Evolutionary conservation across 2,797 vertebrate genomes (phyloP), one percentile per base, ranked within the genome.

Genomic region (Lepilemur septentrionalis): DNA sequence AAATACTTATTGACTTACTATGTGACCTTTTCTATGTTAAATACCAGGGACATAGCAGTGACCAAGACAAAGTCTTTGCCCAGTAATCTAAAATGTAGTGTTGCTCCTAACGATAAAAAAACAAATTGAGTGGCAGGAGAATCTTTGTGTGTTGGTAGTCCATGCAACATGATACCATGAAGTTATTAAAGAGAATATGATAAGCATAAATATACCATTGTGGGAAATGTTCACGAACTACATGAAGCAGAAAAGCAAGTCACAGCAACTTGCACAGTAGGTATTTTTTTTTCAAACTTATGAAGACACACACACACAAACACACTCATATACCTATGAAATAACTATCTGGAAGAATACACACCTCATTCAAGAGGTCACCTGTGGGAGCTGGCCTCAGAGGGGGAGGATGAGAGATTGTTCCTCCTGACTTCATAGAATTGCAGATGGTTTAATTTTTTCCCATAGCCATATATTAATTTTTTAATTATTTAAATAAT

Each of bases 401-500:
- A 69, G 5, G 4, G 50, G 5, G 14, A 22, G 2, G 30, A 55
- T 70, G n/a, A 50, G 38, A 81, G 20, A 55, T 5, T 14, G 12
- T n/a, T 57, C 28, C 10, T 94, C 28, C 76, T 69, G 55, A 75
- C 38, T 87, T 85, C 43, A 43, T 20, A 84, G 46, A 84, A 65
- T 84, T 87, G 25, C 35, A 32, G 12, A 17, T 35, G 17, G 20
- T 17, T 85, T 50, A n/a, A 61, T 17, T 78, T 72, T 81, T n/a
- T 23, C 63, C 43, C 22, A 13, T n/a, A 32, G 59, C 5, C 25
- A 46, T 8, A 38, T 48, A 38, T 72, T 41, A 69, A 23, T 57
- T 86, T 52, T 95, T 89, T 69, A 70, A 78, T n/a, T 41, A 81
- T 86, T 88, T n/a, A 86, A 67, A 86, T 69, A 35, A n/a, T 22